Percentiles rank a stretch among this genome's conserved stretches.
Evolutionary conservation across 1,140 invertebrate species (phyloP).

Genomic region (Lepidurus arcticus): DNA sequence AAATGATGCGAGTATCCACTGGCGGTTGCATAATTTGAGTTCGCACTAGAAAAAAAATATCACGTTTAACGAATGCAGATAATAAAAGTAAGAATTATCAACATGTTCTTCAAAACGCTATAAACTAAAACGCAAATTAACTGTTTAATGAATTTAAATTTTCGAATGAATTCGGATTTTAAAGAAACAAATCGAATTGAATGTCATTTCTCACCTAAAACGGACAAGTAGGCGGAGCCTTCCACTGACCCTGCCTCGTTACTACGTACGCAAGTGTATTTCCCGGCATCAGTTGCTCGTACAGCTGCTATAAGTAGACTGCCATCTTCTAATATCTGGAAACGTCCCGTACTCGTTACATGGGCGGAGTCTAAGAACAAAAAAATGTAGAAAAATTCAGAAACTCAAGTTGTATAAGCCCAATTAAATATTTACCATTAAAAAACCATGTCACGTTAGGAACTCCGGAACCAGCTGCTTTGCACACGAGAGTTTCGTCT

Average conservation of each 20-base stretch:
- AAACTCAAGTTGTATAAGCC: not conserved
- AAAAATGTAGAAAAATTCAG: not conserved
- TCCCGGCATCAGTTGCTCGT: slow-evolving; percentile 70
- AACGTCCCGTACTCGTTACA: slow-evolving; percentile 54
- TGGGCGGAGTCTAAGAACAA: slow-evolving; percentile 38
- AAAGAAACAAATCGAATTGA: not conserved
- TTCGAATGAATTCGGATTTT: not conserved
- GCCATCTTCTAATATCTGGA: slow-evolving; percentile 76
- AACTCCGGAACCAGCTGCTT: slow-evolving; percentile 77
- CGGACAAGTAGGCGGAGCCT: slow-evolving; percentile 70
- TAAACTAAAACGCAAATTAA: slow-evolving; percentile 25
- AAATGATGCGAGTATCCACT: slow-evolving; percentile 75
- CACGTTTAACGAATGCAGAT: not conserved
- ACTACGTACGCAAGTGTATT: slow-evolving; percentile 78
- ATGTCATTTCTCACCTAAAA: slow-evolving; percentile 60
- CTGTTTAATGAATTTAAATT: not conserved
- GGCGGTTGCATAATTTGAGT: slow-evolving; percentile 90
- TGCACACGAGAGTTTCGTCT: slow-evolving; percentile 78
- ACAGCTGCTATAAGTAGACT: slow-evolving; percentile 81
- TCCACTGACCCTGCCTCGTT: slow-evolving; percentile 82
- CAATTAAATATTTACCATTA: slow-evolving; percentile 58
- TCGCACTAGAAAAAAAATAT: slow-evolving; percentile 58
- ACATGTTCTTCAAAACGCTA: not conserved
- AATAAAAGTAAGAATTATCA: slow-evolving; percentile 37
- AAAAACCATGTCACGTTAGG: slow-evolving; percentile 89